phyloP scores from a whole-genome alignment of 2,113 vertebrate species.

The Psilopogon haemacephalus region DNA sequence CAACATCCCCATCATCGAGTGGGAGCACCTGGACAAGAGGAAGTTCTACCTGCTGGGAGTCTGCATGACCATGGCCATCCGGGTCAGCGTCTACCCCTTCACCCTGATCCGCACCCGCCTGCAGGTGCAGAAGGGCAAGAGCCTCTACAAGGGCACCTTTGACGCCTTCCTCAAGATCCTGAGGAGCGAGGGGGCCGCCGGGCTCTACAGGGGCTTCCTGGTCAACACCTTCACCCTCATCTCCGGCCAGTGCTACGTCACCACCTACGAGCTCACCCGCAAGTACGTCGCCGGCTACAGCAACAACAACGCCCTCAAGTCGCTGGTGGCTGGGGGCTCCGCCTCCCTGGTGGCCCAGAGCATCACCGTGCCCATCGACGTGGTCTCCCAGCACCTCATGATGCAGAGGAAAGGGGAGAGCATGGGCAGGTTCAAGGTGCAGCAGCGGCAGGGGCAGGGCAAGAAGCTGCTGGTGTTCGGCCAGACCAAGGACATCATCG shows the following conservation, averaged over 20 bases:
- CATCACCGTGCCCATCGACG: slow-evolving; percentile 95
- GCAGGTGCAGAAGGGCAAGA: slow-evolving; percentile 94
- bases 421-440: slow-evolving; percentile 86
- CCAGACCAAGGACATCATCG: slow-evolving; percentile 88
- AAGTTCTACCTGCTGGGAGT: slow-evolving; percentile 94
- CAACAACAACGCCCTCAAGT: slow-evolving; percentile 90
- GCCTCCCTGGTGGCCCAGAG: slow-evolving; percentile 96
- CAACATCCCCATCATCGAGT: slow-evolving; percentile 95
- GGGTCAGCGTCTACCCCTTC: slow-evolving; percentile 91
- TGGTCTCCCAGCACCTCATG: slow-evolving; percentile 96
- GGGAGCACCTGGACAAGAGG: slow-evolving; percentile 97
- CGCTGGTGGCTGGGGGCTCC: slow-evolving; percentile 88
- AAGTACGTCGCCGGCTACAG: slow-evolving; percentile 86
- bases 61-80: slow-evolving; percentile 94
- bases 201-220: slow-evolving; percentile 93
- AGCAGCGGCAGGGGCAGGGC: slow-evolving; percentile 51
- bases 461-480: slow-evolving; percentile 80
- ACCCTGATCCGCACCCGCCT: slow-evolving; percentile 91
- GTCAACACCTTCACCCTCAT: slow-evolving; percentile 93
- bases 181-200: slow-evolving; percentile 80
- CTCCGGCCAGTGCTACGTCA: slow-evolving; percentile 94
- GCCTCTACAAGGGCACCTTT: slow-evolving; percentile 88
- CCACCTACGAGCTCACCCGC: slow-evolving; percentile 92
- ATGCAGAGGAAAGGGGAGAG: slow-evolving; percentile 89
- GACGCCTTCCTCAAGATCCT: slow-evolving; percentile 94